phyloP scores from a whole-genome alignment of 2,113 vertebrate species.

The Stegastes partitus region DNA sequence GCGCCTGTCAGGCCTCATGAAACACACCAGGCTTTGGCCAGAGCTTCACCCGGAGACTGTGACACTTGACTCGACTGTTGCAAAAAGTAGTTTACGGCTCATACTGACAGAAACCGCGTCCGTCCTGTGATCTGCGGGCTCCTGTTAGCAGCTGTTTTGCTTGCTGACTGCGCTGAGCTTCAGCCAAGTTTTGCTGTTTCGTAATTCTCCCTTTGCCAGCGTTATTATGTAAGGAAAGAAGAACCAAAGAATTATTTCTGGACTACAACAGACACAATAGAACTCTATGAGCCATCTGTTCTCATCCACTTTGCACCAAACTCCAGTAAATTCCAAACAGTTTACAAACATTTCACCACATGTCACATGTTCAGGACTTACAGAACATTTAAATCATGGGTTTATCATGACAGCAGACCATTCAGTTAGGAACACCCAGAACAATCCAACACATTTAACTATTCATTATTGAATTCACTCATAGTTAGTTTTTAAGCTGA shows the following conservation, averaged over 20 bases:
- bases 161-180: not conserved
- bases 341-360: not conserved
- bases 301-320: no score
- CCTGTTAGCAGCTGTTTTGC: not conserved
- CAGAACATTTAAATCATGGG: no score
- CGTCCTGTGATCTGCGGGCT: not conserved
- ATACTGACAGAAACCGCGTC: not conserved
- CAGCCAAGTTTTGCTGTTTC: slow-evolving; percentile 66
- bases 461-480: no score
- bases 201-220: slow-evolving; percentile 43
- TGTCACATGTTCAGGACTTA: not conserved
- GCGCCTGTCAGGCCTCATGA: slow-evolving; percentile 58
- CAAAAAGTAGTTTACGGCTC: accelerated
- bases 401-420: no score
- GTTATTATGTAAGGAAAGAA: slow-evolving; percentile 52
- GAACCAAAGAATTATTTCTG: not conserved
- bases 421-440: no score
- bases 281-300: no score
- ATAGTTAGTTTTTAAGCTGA: no score
- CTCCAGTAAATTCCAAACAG: no score
- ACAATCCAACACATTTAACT: no score
- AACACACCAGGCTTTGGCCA: slow-evolving; percentile 30
- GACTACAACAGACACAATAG: not conserved
- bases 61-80: not conserved
- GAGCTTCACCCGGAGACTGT: not conserved